Percentiles rank a stretch among this genome's conserved stretches.
Conservation (phyloP, 2,888 invertebrate species). For the Stenotaenia linearis region DNA sequence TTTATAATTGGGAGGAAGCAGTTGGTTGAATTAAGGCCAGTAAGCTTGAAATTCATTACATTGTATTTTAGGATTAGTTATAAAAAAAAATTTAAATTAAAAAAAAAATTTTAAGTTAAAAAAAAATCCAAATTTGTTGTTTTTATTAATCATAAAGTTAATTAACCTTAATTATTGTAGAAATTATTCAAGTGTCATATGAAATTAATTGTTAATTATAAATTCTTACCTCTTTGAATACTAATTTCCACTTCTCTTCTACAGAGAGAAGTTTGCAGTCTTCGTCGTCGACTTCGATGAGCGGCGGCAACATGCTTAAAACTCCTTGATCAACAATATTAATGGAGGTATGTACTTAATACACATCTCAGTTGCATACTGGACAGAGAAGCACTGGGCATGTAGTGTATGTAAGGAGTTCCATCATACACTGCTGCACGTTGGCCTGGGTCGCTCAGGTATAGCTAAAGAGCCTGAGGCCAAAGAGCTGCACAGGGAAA, state of each 20-base stretch:
- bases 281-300: constrained; percentile 31
- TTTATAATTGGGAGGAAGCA: background rate
- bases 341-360: no score
- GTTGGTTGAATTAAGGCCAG: background rate
- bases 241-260: constrained; percentile 36
- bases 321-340: no score
- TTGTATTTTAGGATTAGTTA: background rate
- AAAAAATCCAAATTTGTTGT: background rate
- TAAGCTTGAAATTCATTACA: background rate
- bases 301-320: constrained; percentile 31
- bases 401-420: background rate
- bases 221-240: constrained; percentile 36
- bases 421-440: constrained; percentile 13
- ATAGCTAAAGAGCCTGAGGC: background rate
- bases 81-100: background rate
- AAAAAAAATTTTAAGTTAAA: background rate
- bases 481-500: background rate
- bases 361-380: background rate
- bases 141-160: background rate
- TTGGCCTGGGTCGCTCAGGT: constrained; percentile 19
- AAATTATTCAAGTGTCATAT: no score
- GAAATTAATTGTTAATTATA: background rate
- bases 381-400: background rate
- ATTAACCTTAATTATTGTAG: background rate
- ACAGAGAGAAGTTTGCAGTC: constrained; percentile 33